Evolutionary conservation across 1,140 invertebrate genomes (phyloP), one percentile per base, ranked within the genome.

Genomic region (Muscidifurax raptorellus): DNA sequence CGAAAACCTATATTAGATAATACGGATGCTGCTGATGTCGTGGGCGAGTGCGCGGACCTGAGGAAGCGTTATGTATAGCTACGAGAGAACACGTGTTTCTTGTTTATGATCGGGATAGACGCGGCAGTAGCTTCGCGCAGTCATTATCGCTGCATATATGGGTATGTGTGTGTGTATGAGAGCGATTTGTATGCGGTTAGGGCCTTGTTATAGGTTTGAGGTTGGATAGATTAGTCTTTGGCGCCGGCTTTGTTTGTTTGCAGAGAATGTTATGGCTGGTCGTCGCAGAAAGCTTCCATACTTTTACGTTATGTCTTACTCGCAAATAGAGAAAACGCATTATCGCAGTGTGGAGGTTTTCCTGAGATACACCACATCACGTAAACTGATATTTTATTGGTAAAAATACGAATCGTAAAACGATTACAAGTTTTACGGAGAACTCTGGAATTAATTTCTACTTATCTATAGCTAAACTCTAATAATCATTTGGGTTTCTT

Each of bases 141-240:
- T 81, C 77, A 85, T 85, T 72, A 81, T 85, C 25, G n/a, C 10
- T 71, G 25, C 82, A n/a, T n/a, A n/a, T n/a, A n/a, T n/a, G 15
- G 47, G 18, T n/a, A n/a, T n/a, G 25, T 15, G 12, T 64, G 71
- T 13, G 12, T 71, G 18, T n/a, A 59, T 7, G 3, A 59, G 22
- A 59, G 52, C 22, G 18, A 22, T 59, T 59, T 59, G 27, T 71
- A 71, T 30, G 67, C 67, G 67, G 67, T 71, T 32, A 28, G 18
- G 22, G 67, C 15, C 25, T 71, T 30, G 18, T 69, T 69, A 10
- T 18, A 3, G 44, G 36, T 10, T 40, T 40, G 36, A 9, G 36
- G 9, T 40, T 13, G 66, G 66, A 3, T 1, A 28, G 25, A 30
- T 71, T 71, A 28, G 67, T 28, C 30, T 71, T 71, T 28, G 7